A percentile compares a stretch with the other conserved stretches of the same genome.
Conservation (phyloP, 2,797 vertebrate species). For the Hoplostethus mediterraneus region DNA sequence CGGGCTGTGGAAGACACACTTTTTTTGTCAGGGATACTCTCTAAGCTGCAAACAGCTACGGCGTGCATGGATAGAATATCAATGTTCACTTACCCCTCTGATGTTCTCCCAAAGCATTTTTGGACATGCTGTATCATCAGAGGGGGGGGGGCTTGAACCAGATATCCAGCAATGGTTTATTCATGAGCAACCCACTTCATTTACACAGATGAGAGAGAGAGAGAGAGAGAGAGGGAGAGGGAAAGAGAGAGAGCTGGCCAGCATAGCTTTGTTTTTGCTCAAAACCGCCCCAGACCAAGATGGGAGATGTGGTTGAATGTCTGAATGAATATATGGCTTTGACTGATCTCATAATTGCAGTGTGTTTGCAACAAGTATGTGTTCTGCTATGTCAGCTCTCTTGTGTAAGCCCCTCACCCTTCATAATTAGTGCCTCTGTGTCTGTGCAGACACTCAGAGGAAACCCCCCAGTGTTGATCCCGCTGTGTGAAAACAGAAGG, state of each 20-base stretch:
- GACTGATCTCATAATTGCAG: slow-evolving; percentile 73
- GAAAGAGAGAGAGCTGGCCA: slow-evolving; percentile 17
- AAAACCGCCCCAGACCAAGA: slow-evolving; percentile 30
- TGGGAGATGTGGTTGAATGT: slow-evolving; percentile 45
- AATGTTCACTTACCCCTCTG: slow-evolving; percentile 48
- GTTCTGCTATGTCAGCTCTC: slow-evolving; percentile 42
- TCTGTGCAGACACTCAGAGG: slow-evolving; percentile 37
- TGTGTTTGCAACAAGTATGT: slow-evolving; percentile 50
- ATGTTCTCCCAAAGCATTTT: slow-evolving; percentile 45
- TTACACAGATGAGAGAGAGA: slow-evolving; percentile 15
- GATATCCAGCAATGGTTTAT: slow-evolving; percentile 44
- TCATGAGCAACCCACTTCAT: slow-evolving; percentile 37
- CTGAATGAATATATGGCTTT: slow-evolving; percentile 51
- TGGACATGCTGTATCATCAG: slow-evolving; percentile 43
- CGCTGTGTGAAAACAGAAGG: slow-evolving; percentile 11
- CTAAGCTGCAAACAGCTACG: slow-evolving; percentile 39
- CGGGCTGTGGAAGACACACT: slow-evolving; percentile 4
- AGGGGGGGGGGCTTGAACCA: slow-evolving; percentile 30
- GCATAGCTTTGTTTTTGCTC: slow-evolving; percentile 24
- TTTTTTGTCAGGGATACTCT: slow-evolving; percentile 30
- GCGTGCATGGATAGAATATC: slow-evolving; percentile 43
- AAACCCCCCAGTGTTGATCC: slow-evolving; percentile 5
- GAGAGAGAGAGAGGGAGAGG: slow-evolving; percentile 5
- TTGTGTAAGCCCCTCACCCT: slow-evolving; percentile 42
- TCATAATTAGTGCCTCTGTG: slow-evolving; percentile 51